Base-by-base conservation (phyloP, 1,140 invertebrate genomes). In the Drosophila ohnishii region DNA sequence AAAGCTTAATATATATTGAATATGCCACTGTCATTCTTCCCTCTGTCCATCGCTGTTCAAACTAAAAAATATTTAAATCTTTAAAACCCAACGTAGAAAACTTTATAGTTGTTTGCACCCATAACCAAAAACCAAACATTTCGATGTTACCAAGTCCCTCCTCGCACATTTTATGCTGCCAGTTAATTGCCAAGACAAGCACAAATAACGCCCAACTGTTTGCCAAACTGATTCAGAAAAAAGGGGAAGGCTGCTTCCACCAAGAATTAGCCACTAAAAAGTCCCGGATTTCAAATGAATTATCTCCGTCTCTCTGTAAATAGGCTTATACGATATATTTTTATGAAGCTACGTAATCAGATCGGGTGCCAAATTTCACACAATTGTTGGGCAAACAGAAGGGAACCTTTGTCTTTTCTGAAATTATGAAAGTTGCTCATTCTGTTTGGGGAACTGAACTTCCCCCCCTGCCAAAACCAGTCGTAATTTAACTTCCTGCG, bases 401-500 rank as follows among this genome's bases (percentile, higher is more conserved):
- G 67, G 51, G 56, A 47, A 65, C 5, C 28, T 64, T 58, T 65
- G 53, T 66, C 47, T 62, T 61, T 5, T 34, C 45, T 67, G 22
- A 77, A 84, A 73, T 80, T 73, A 85, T 77, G 77, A 85, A 84
- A 85, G 62, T 80, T 80, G 55, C 55, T 53, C 37, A 8, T 35
- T 37, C 19, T 9, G 28, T 53, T 77, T 22, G 16, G 35, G 7
- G 1, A 47, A 47, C 45, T 28, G 37, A 32, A 30, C 53, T 67
- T 35, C 48, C 51, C 37, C 37, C 8, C 44, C 6, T 2, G 14
- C 5, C 3, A 50, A 39, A 85, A 84, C 81, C 78, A 70, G 81
- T 84, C 71, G 14, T 40, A 22, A 48, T 51, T 65, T 59, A 45
- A 85, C 81, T 85, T 85, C 81, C 81, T 85, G 81, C 58, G 66